Evolutionary conservation across 2,113 vertebrate species (phyloP), one percentile per base, ranked within the genome.

Genomic region (Trogon surrucura): DNA sequence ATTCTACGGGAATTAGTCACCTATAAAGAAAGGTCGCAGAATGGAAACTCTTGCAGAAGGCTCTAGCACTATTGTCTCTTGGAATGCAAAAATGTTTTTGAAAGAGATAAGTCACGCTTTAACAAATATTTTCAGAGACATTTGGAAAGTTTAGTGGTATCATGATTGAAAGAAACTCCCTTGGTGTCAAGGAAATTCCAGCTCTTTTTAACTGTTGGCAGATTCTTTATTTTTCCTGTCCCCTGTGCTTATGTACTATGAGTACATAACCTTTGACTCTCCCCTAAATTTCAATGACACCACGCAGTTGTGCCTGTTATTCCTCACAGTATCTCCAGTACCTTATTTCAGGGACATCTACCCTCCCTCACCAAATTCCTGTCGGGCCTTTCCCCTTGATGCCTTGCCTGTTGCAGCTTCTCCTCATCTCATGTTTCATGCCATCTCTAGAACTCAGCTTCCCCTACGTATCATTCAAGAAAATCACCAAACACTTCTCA

Each of bases 81-180:
- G 80, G 83, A 95, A 91, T 91, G 86, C 91, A 91, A 79, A 95
- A 96, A 51, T 87, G 65, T 81, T 95, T 93, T 86, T 91, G 77
- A 67, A 95, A 84, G 77, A 79, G 86, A 19, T 93, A 95, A 93
- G 83, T 84, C 34, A 53, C 64, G 56, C 77, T 96, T 93, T 90
- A 86, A 54, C 48, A 88, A 94, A 88, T 80, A 93, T 88, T 96
- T 95, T 95, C 66, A 88, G 75, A 94, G 67, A 23, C 75, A 75
- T 81, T 91, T 93, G 65, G 71, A 90, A 94, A 73, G 36, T 58
- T 91, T 19, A 93, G 26, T 27, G 30, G 20, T 93, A 70, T 66
- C 58, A 36, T 60, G 60, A 84, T 22, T 88, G 60, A 94, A 88
- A 91, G 74, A 88, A 85, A 95, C 51, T 94, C 93, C 56, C 44